Percentiles rank a stretch among this genome's conserved stretches.
phyloP scores from a whole-genome alignment of 2,888 invertebrate species.

The Dasypogon diadema region DNA sequence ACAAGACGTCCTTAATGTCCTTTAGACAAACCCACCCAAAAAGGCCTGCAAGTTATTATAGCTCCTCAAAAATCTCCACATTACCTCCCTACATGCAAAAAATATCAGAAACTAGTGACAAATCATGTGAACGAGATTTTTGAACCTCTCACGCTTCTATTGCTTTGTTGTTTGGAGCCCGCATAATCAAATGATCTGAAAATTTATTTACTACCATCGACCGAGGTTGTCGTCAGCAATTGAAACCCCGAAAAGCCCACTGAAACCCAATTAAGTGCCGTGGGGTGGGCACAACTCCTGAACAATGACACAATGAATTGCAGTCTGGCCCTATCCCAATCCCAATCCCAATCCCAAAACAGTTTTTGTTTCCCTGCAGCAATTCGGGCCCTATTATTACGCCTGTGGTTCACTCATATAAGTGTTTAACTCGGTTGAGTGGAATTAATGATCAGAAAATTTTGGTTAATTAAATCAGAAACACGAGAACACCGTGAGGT shows the following conservation, averaged over 20 bases:
- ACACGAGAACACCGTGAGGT: background rate
- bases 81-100: no score
- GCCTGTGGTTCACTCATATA: background rate
- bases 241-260: conserved; percentile 28
- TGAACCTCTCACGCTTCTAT: background rate
- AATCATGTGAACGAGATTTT: conserved; percentile 39
- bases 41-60: no score
- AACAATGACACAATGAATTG: background rate
- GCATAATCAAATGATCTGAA: conserved; percentile 51
- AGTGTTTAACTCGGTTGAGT: conserved; percentile 6
- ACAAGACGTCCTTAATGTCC: no score
- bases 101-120: conserved; percentile 34
- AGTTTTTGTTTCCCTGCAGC: conserved; percentile 9
- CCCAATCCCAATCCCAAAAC: background rate
- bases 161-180: conserved; percentile 34
- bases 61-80: no score
- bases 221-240: conserved; percentile 30
- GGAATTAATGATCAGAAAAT: background rate
- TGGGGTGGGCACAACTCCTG: conserved; percentile 9
- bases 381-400: background rate
- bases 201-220: conserved; percentile 47
- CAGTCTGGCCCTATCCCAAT: conserved; percentile 13
- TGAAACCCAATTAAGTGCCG: conserved; percentile 7
- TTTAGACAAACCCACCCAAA: no score
- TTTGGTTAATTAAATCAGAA: background rate